Percentiles rank a stretch among this genome's conserved stretches.
Conservation (phyloP, 2,797 vertebrate genomes). For the Notolepis coatsorum region DNA sequence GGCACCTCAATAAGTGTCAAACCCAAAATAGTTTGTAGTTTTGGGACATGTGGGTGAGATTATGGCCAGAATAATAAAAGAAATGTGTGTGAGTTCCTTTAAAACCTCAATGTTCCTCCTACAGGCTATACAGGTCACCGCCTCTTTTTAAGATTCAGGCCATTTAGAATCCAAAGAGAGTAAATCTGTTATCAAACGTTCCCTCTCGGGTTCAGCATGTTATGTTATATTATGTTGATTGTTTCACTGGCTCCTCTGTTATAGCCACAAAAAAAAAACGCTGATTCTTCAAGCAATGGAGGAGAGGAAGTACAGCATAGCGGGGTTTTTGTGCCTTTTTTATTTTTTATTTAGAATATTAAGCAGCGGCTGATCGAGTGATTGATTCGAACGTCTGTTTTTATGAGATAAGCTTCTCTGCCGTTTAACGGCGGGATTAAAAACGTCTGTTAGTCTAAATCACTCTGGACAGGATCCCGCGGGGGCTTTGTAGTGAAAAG, state of each 20-base stretch:
- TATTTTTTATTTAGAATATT: slow-evolving; percentile 31
- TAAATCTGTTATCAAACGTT: slow-evolving; percentile 18
- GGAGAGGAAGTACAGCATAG: not conserved
- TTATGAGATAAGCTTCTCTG: slow-evolving; percentile 53
- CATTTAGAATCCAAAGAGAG: not conserved
- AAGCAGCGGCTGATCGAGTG: slow-evolving; percentile 42
- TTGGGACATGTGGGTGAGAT: too few relatives aligned
- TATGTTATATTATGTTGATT: slow-evolving; percentile 8
- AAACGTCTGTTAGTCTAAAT: slow-evolving; percentile 47
- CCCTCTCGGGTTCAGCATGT: slow-evolving; percentile 6
- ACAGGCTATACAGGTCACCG: too few relatives aligned
- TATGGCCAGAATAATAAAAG: too few relatives aligned
- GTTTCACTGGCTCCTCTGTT: slow-evolving; percentile 4
- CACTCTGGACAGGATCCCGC: slow-evolving; percentile 47
- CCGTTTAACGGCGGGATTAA: slow-evolving; percentile 62
- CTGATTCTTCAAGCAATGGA: slow-evolving; percentile 8
- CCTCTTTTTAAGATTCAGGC: too few relatives aligned
- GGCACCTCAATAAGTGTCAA: too few relatives aligned
- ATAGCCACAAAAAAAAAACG: slow-evolving; percentile 9
- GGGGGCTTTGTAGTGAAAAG: slow-evolving; percentile 25
- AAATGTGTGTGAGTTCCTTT: too few relatives aligned
- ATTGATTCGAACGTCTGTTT: slow-evolving; percentile 55
- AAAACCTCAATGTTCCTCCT: too few relatives aligned
- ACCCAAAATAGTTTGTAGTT: too few relatives aligned
- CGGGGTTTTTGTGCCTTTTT: slow-evolving; percentile 14